Evolutionary conservation across 2,888 invertebrate genomes (phyloP).

Genomic region (Tenthredo scrophulariae): DNA sequence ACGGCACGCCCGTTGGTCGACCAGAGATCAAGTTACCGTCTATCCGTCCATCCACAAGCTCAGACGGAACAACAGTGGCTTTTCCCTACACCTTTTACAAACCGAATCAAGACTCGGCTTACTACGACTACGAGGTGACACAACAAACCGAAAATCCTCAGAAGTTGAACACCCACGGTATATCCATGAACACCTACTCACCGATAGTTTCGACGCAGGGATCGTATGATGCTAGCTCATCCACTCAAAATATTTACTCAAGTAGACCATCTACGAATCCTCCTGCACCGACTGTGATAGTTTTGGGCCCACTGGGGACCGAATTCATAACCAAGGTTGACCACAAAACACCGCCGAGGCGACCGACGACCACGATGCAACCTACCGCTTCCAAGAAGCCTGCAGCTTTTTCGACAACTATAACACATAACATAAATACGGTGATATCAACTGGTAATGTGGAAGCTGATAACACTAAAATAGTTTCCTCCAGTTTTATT

Average conservation of each 20-base stretch:
- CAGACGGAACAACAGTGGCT: constrained; percentile 62
- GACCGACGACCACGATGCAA: constrained; percentile 58
- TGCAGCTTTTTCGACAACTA: constrained; percentile 68
- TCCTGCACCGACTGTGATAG: constrained; percentile 82
- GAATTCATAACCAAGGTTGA: constrained; percentile 72
- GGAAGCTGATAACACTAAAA: constrained; percentile 69
- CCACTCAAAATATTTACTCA: constrained; percentile 65
- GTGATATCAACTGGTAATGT: constrained; percentile 70
- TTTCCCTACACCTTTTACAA: constrained; percentile 72
- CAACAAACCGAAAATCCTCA: constrained; percentile 61
- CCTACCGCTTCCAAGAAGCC: constrained; percentile 67
- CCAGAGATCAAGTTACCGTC: constrained; percentile 65
- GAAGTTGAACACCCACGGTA: constrained; percentile 52
- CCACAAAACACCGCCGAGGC: constrained; percentile 70
- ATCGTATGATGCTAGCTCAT: constrained; percentile 64
- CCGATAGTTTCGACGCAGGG: constrained; percentile 68
- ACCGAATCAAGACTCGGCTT: constrained; percentile 68
- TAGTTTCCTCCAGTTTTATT: constrained; percentile 74
- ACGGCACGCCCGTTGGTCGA: constrained; percentile 74
- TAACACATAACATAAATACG: constrained; percentile 76
- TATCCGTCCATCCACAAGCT: constrained; percentile 55
- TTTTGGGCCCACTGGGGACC: constrained; percentile 79
- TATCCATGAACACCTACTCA: constrained; percentile 56
- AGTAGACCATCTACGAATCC: constrained; percentile 75
- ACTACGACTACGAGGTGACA: constrained; percentile 71